Percentiles rank a stretch among this genome's conserved stretches.
Evolutionary conservation across 2,888 invertebrate genomes (phyloP).

Genomic region (Aelia acuminata): DNA sequence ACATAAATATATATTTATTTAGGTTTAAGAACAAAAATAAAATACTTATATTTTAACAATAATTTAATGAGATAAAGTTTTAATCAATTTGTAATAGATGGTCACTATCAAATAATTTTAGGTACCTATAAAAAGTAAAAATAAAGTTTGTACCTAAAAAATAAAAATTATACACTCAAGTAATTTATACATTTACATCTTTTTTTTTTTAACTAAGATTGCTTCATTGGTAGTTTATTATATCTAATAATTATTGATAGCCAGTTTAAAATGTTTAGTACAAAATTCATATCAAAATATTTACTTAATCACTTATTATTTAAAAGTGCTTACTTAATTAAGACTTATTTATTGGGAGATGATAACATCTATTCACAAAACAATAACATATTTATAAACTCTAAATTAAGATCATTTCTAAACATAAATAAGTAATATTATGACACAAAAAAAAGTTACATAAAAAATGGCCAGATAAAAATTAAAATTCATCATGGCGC

Average conservation of each 20-base stretch:
- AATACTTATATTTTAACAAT: not conserved
- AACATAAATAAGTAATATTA: not conserved
- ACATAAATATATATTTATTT: slow-evolving; percentile 22
- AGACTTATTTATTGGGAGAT: not conserved
- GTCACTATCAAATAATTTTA: not conserved
- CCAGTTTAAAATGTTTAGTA: not conserved
- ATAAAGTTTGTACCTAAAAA: not conserved
- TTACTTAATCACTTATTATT: too few species aligned
- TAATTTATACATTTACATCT: not conserved
- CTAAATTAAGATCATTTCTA: not conserved
- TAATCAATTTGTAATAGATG: not conserved
- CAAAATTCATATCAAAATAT: not conserved
- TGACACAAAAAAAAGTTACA: not conserved
- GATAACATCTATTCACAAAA: not conserved
- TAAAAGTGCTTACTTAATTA: too few species aligned
- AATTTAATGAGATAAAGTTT: not conserved
- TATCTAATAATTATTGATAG: not conserved
- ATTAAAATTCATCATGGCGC: slow-evolving; percentile 95
- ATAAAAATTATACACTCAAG: too few species aligned
- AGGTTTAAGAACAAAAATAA: not conserved
- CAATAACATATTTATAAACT: not conserved
- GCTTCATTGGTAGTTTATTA: not conserved
- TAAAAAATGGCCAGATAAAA: not conserved
- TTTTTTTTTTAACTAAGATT: not conserved
- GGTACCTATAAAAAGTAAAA: not conserved